These are phyloP conservation scores for Aproaerema taeniolella DNA, from an alignment of 2,888 invertebrate genomes.

Conservation along the genomic window DNA sequence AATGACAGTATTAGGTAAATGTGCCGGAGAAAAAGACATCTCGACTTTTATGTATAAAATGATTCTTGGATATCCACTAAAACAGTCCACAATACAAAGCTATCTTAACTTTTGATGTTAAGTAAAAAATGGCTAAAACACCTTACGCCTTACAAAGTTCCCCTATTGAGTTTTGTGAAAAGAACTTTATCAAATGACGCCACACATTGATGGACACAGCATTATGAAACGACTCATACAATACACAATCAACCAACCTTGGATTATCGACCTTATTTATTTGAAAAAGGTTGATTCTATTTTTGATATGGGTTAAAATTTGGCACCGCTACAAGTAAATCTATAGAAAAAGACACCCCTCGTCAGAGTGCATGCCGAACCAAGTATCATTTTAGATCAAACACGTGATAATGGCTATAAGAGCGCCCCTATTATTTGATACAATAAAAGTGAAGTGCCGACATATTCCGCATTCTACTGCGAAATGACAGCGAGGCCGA, in stretches of 20 bases:
- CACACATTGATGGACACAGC: constrained; percentile 21
- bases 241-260: constrained; percentile 27
- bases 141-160: no score
- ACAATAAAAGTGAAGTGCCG: constrained; percentile 78
- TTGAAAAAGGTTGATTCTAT: constrained; percentile 19
- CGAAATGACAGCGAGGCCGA: constrained; percentile 41
- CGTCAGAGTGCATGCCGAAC: constrained; percentile 44
- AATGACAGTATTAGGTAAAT: background rate
- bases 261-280: constrained; percentile 35
- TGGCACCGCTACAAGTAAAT: constrained; percentile 28
- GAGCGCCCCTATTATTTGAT: constrained; percentile 77
- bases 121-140: no score
- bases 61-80: no score
- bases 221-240: constrained; percentile 32
- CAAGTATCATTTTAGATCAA: constrained; percentile 77
- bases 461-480: constrained; percentile 75
- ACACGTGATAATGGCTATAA: constrained; percentile 76
- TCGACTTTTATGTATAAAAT: no score
- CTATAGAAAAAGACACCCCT: constrained; percentile 43
- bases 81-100: no score
- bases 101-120: no score
- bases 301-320: constrained; percentile 35
- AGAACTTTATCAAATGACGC: constrained; percentile 20
- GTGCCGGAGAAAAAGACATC: background rate
- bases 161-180: constrained; percentile 16